Conservation (phyloP, 2,797 vertebrate species). For the Peromyscus eremicus region DNA sequence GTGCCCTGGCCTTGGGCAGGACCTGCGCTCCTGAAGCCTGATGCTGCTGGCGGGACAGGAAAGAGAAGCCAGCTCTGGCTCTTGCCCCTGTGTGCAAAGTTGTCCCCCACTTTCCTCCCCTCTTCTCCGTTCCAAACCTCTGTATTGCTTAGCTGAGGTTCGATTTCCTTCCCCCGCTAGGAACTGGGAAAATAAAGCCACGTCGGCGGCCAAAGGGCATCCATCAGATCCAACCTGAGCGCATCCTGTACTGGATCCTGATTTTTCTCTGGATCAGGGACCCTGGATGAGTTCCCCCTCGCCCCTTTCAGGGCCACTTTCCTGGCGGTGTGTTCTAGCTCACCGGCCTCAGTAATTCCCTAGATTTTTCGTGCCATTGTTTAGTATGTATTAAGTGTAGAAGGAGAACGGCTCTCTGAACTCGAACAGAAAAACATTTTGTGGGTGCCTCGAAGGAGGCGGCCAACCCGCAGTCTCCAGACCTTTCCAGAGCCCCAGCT, state of each 20-base stretch:
- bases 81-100: constrained; percentile 34
- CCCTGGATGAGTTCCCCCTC: neutral
- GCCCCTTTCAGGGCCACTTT: neutral
- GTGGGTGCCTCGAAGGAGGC: neutral
- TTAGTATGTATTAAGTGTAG: neutral
- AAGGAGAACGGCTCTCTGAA: constrained; percentile 46
- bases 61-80: neutral
- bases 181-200: neutral
- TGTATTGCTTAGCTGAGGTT: neutral
- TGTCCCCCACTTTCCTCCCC: neutral
- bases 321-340: neutral
- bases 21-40: neutral
- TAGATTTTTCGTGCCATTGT: constrained; percentile 30
- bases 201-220: neutral
- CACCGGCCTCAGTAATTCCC: neutral
- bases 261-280: neutral
- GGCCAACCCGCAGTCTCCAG: neutral
- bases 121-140: neutral
- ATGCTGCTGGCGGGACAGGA: neutral
- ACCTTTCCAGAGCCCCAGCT: neutral
- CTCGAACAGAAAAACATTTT: neutral
- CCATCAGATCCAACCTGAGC: neutral
- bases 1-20: neutral
- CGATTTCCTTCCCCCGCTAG: neutral
- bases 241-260: neutral